A percentile compares a stretch with the other conserved stretches of the same genome.
These are phyloP conservation scores for Entomobrya proxima DNA, from an alignment of 2,888 invertebrate species.

Conservation along the genomic window DNA sequence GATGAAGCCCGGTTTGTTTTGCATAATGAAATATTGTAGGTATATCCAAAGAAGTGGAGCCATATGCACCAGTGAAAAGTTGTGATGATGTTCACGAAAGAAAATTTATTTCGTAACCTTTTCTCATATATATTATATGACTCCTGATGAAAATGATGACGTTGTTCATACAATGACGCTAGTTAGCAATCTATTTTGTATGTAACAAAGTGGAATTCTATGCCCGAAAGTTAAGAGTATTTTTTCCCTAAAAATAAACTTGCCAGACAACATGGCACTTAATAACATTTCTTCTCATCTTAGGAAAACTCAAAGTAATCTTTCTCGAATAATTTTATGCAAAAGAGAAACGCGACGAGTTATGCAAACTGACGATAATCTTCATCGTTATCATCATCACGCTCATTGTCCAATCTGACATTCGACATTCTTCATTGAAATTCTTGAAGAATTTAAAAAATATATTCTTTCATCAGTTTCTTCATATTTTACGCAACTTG, in stretches of 20 bases:
- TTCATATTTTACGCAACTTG: background rate
- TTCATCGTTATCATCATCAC: background rate
- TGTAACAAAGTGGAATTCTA: background rate
- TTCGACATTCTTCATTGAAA: conserved; percentile 49
- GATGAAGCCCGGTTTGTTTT: background rate
- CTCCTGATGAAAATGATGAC: too few relatives aligned
- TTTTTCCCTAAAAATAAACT: background rate
- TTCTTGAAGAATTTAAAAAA: background rate
- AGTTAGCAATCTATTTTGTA: conserved; percentile 12
- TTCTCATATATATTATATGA: background rate
- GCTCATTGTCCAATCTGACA: conserved; percentile 46
- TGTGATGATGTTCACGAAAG: background rate
- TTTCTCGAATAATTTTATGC: background rate
- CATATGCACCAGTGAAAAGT: background rate
- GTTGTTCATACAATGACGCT: background rate
- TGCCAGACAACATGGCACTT: background rate
- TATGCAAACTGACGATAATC: too few relatives aligned
- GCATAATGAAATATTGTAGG: background rate
- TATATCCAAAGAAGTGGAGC: background rate
- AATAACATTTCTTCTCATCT: too few relatives aligned
- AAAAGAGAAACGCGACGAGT: background rate
- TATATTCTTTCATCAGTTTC: background rate
- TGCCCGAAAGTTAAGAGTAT: background rate
- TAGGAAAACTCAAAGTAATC: background rate
- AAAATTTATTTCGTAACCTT: background rate